Evolutionary conservation across 2,797 vertebrate genomes (phyloP).

Genomic region (Acanthurus leucopareius): DNA sequence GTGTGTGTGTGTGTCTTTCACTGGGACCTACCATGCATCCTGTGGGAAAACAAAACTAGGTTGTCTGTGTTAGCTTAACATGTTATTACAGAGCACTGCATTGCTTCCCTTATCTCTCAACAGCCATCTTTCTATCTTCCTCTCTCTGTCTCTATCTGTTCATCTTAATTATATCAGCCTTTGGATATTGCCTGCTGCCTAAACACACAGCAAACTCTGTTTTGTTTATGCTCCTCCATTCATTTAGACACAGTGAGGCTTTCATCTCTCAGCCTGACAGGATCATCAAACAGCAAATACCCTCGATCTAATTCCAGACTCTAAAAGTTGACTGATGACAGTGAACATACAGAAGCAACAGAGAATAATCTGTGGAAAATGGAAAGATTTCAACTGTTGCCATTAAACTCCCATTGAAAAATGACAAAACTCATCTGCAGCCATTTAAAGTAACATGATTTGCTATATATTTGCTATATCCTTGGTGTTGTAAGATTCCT

Average conservation of each 20-base stretch:
- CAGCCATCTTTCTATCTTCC: constrained; percentile 44
- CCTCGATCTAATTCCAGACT: constrained; percentile 7
- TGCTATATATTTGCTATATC: no score
- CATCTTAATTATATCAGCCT: constrained; percentile 50
- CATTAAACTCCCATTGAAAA: background rate
- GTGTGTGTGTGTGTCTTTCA: constrained; percentile 45
- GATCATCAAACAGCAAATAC: constrained; percentile 38
- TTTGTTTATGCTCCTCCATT: constrained; percentile 41
- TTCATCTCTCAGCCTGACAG: constrained; percentile 32
- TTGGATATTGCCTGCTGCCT: constrained; percentile 26
- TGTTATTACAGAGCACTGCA: constrained; percentile 52
- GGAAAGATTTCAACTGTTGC: background rate
- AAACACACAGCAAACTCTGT: constrained; percentile 16
- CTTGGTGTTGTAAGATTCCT: background rate
- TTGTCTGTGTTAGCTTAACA: constrained; percentile 75
- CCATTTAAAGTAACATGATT: background rate
- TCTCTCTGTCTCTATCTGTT: constrained; percentile 55
- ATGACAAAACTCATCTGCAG: constrained; percentile 6
- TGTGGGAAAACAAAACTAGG: constrained; percentile 77
- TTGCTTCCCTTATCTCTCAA: constrained; percentile 43
- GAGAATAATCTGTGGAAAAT: background rate
- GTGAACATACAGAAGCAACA: background rate
- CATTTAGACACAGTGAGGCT: constrained; percentile 11
- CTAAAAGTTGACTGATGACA: constrained; percentile 12
- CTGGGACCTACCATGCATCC: constrained; percentile 48